Conservation (phyloP, 2,113 vertebrate species). For the Synodontis membranacea region DNA sequence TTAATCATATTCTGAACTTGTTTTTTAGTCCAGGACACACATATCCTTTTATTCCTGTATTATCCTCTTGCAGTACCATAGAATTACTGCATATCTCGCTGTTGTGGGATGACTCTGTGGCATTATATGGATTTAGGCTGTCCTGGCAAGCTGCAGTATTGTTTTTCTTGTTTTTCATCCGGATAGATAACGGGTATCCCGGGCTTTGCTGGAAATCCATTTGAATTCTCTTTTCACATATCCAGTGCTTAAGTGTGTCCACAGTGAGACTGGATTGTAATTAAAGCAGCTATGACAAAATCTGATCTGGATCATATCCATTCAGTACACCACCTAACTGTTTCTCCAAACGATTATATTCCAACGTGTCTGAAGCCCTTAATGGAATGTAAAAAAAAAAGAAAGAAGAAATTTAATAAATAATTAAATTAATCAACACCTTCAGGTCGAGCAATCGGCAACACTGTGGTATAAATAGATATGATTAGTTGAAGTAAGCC, state of each 20-base stretch:
- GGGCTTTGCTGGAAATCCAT: conserved; percentile 4
- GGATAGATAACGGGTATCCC: not conserved
- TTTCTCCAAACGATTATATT: not conserved
- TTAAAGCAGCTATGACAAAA: not conserved
- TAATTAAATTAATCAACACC: not conserved
- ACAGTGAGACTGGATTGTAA: not conserved
- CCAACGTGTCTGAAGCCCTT: not conserved
- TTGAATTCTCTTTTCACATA: not conserved
- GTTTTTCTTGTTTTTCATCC: conserved; percentile 25
- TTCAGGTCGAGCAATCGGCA: not conserved
- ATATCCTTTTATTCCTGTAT: not conserved
- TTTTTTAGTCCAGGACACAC: not conserved
- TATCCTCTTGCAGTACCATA: conserved; percentile 10
- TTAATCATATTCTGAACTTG: not conserved
- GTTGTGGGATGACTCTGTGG: not conserved
- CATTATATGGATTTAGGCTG: conserved; percentile 28
- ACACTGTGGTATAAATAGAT: not conserved
- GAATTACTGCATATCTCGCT: conserved; percentile 3
- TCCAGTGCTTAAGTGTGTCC: not conserved
- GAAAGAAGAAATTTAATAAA: too few species aligned
- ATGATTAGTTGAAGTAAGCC: not conserved
- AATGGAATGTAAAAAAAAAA: too few species aligned
- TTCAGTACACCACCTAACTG: not conserved
- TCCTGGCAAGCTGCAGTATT: conserved; percentile 25
- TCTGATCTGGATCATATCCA: not conserved